These are phyloP conservation scores for Danio aesculapii DNA, from an alignment of 2,797 vertebrate species.

Conservation along the genomic window DNA sequence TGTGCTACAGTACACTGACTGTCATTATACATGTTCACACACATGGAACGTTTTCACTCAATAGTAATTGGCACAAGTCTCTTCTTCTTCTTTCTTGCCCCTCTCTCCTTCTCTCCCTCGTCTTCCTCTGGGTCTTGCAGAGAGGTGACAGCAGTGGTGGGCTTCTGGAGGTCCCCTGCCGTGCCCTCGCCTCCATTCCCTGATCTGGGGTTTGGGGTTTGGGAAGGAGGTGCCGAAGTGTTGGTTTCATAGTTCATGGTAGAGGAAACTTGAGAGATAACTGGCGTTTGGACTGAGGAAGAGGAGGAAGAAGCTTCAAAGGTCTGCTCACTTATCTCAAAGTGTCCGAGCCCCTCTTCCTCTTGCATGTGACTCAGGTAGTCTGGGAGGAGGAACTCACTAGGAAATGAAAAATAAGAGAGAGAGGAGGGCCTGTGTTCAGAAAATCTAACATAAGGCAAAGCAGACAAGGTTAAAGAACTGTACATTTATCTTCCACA, in stretches of 20 bases:
- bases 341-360: constrained; percentile 84
- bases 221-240: constrained; percentile 85
- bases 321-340: constrained; percentile 87
- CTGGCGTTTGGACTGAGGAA: constrained; percentile 97
- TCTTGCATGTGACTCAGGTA: constrained; percentile 91
- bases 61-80: constrained; percentile 86
- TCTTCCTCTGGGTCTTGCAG: constrained; percentile 82
- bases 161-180: constrained; percentile 47
- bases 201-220: constrained; percentile 80
- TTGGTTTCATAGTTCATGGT: constrained; percentile 95
- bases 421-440: constrained; percentile 1
- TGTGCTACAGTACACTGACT: constrained; percentile 10
- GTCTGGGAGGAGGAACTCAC: constrained; percentile 93
- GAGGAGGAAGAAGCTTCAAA: constrained; percentile 76
- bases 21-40: constrained; percentile 6
- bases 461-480: neutral
- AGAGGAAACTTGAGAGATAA: constrained; percentile 98
- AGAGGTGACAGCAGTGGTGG: constrained; percentile 41
- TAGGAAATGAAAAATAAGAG: constrained; percentile 55
- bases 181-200: constrained; percentile 79
- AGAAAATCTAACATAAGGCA: constrained; percentile 10
- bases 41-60: constrained; percentile 69
- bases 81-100: constrained; percentile 77
- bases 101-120: constrained; percentile 67
- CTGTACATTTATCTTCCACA: neutral